Percentiles rank a stretch among this genome's conserved stretches.
Conservation (phyloP, 2,113 vertebrate species). For the Seriola aureovittata region DNA sequence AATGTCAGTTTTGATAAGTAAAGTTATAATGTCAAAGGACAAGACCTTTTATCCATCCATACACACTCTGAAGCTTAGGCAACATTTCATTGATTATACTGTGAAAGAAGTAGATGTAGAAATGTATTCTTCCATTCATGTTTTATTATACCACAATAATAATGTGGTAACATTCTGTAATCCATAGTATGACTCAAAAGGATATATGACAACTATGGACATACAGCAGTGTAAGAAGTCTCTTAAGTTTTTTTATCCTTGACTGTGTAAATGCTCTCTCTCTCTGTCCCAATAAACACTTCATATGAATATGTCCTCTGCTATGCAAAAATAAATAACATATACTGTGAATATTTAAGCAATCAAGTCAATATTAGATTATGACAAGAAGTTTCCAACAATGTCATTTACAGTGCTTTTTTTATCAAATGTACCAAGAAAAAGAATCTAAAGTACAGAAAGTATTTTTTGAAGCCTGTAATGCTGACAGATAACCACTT, state of each 20-base stretch:
- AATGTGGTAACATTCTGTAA: constrained; percentile 71
- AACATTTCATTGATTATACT: constrained; percentile 26
- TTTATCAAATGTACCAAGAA: constrained; percentile 80
- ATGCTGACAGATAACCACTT: constrained; percentile 73
- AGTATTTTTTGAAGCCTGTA: constrained; percentile 64
- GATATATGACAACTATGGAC: constrained; percentile 74
- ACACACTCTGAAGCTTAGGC: not conserved
- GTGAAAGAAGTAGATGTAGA: constrained; percentile 64
- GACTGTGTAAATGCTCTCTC: constrained; percentile 59
- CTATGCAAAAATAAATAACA: constrained; percentile 95
- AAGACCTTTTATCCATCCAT: not conserved
- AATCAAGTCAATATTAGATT: constrained; percentile 85
- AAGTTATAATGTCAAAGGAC: constrained; percentile 9
- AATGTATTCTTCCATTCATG: constrained; percentile 54
- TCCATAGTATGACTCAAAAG: constrained; percentile 67
- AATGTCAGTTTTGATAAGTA: not conserved
- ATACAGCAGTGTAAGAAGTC: constrained; percentile 69
- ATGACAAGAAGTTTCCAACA: constrained; percentile 74
- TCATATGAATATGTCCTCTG: constrained; percentile 74
- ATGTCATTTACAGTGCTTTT: constrained; percentile 62
- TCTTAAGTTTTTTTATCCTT: constrained; percentile 31
- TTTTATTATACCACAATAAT: constrained; percentile 77
- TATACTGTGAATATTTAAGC: constrained; percentile 84
- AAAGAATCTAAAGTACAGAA: constrained; percentile 79
- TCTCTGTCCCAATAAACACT: constrained; percentile 71